Evolutionary conservation across 2,888 invertebrate species (phyloP).

Genomic region (Rhingia campestris): DNA sequence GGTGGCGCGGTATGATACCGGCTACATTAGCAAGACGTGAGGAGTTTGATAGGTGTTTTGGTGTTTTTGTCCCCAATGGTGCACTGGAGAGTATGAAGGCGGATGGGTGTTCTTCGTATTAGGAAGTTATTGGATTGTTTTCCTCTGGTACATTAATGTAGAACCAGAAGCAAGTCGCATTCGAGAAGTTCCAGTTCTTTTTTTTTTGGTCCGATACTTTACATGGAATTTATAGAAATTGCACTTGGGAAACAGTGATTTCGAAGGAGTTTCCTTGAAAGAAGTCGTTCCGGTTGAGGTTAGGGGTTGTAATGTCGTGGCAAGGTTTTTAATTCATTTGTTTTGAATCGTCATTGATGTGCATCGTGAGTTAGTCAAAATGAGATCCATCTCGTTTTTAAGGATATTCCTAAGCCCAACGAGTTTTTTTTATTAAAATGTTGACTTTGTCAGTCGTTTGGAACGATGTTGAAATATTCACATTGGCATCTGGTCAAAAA

Average conservation of each 20-base stretch:
- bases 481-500: too few relatives aligned
- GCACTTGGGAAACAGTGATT: conserved; percentile 28
- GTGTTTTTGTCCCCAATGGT: conserved; percentile 4
- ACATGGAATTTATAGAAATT: conserved; percentile 25
- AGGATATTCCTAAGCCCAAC: too few relatives aligned
- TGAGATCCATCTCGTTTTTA: too few relatives aligned
- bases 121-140: conserved; percentile 60
- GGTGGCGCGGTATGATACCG: background rate
- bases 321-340: too few relatives aligned
- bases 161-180: conserved; percentile 12
- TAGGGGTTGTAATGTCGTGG: too few relatives aligned
- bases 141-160: conserved; percentile 38
- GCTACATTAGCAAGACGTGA: conserved; percentile 37
- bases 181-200: background rate
- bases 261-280: background rate
- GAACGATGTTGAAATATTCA: too few relatives aligned
- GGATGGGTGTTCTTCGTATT: background rate
- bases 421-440: too few relatives aligned
- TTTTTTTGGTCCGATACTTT: conserved; percentile 3
- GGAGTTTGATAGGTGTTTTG: conserved; percentile 54
- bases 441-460: too few relatives aligned
- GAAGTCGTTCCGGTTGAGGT: too few relatives aligned
- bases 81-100: conserved; percentile 25
- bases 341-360: too few relatives aligned
- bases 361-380: too few relatives aligned